Conservation (phyloP, 2,113 vertebrate genomes). For the Cygnus atratus region DNA sequence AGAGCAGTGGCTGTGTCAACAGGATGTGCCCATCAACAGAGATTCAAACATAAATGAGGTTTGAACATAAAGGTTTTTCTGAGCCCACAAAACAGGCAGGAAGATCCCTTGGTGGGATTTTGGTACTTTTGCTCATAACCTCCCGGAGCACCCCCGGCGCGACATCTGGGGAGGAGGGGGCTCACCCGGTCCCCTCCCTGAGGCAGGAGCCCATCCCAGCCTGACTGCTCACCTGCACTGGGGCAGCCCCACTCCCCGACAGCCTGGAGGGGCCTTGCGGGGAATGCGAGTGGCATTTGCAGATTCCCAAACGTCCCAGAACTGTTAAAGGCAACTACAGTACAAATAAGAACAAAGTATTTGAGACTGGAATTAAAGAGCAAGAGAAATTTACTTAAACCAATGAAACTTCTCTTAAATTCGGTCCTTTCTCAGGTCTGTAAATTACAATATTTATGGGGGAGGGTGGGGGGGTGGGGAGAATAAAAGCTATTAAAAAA, state of each 20-base stretch:
- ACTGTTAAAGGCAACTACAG: background rate
- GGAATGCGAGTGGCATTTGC: background rate
- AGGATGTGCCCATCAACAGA: background rate
- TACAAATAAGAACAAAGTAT: background rate
- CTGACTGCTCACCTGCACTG: background rate
- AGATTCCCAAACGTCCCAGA: background rate
- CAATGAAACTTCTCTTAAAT: background rate
- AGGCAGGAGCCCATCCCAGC: background rate
- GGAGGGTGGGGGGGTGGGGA: background rate
- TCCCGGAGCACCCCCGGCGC: background rate
- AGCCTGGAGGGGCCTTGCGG: background rate
- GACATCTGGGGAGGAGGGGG: background rate
- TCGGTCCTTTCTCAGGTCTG: background rate
- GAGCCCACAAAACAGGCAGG: background rate
- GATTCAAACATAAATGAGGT: too few relatives aligned
- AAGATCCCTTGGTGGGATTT: background rate
- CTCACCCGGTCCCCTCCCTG: background rate
- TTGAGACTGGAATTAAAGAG: background rate
- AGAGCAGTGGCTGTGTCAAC: accelerated
- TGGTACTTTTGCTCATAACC: background rate
- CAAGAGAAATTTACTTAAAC: background rate
- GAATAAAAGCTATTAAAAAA: background rate
- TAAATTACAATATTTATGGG: background rate
- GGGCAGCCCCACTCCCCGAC: background rate
- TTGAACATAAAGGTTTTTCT: background rate